These are phyloP conservation scores for Platycheirus albimanus DNA, from an alignment of 2,888 invertebrate genomes.

Conservation along the genomic window DNA sequence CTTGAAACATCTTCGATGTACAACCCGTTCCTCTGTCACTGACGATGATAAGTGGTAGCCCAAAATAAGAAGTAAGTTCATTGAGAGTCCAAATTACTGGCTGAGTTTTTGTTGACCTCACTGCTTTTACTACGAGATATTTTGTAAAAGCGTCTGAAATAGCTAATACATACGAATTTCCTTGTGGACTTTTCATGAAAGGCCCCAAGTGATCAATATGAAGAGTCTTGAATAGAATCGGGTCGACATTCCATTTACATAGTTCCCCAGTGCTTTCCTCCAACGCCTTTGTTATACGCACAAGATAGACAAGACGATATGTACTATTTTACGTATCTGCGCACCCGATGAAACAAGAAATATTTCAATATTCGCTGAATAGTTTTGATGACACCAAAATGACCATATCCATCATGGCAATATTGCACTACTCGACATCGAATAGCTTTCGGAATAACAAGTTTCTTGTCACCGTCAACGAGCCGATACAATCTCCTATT, in stretches of 20 bases:
- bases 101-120: slow-evolving; percentile 56
- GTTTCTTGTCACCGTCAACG: slow-evolving; percentile 18
- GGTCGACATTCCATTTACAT: background rate
- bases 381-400: slow-evolving; percentile 32
- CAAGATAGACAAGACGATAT: slow-evolving; percentile 13
- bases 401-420: slow-evolving; percentile 18
- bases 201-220: slow-evolving; percentile 60
- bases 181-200: slow-evolving; percentile 44
- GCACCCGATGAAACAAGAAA: slow-evolving; percentile 58
- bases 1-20: too few relatives aligned
- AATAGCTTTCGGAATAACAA: slow-evolving; percentile 29
- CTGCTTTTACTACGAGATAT: slow-evolving; percentile 63
- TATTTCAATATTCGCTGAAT: slow-evolving; percentile 1
- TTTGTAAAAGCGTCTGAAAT: slow-evolving; percentile 60
- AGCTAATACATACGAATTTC: slow-evolving; percentile 51
- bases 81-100: slow-evolving; percentile 53
- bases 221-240: slow-evolving; percentile 39
- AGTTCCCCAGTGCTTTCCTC: background rate
- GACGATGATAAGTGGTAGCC: slow-evolving; percentile 75
- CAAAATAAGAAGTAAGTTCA: slow-evolving; percentile 74
- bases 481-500: slow-evolving; percentile 34
- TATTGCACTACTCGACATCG: slow-evolving; percentile 37
- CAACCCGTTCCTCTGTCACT: slow-evolving; percentile 74
- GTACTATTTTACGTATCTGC: slow-evolving; percentile 58
- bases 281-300: slow-evolving; percentile 17